Base-by-base conservation (phyloP, 2,113 vertebrate genomes). In the Notechis scutatus region DNA sequence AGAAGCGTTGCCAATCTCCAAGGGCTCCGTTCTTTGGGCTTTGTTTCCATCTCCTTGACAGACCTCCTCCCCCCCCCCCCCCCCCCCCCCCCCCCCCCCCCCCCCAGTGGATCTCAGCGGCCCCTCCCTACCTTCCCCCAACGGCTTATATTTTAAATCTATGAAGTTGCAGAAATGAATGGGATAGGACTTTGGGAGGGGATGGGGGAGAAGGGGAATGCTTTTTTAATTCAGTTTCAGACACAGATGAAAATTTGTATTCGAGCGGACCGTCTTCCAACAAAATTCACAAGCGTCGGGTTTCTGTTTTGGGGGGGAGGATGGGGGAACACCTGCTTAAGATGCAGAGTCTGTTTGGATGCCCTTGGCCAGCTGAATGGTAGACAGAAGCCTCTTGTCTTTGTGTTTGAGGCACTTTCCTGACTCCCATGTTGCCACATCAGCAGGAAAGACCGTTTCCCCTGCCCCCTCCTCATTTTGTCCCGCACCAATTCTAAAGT, bases 11-110 rank as follows among this genome's bases (percentile, higher is more conserved):
- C 34, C 64, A 14, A 94, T 94, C 45, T 61, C 89, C 92, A 45
- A 94, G 92, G 87, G 3, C 0, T 94, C 34, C 57, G 89, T 91
- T 1, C 0, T 90, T 92, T n/a, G 69, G 56, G 91, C 90, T 96
- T 90, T 92, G 5, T 93, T 92, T 47, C 69, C 89, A 93, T 95
- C 95, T 96, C 95, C 96, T 95, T 97, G 97, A 95, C 96, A 97
- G 92, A 29, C 61, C 29, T 61, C 59, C 10, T 57, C 23, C 56
- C n/a, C 1, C 93, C 88, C 34, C 0, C 0, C 90, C 39, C 47
- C 47, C 1, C 8, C 47, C 94, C 54, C 4, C 18, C 23, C 1
- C 1, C 50, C 47, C 47, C 47, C 47, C 90, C 52, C 6, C 8
- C 90, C 52, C n/a, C 5, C 2, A 39, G 24, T 85, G 94, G 93